Percentiles rank a stretch among this genome's conserved stretches.
Conservation (phyloP, 2,797 vertebrate species). For the Eidolon dupreanum region DNA sequence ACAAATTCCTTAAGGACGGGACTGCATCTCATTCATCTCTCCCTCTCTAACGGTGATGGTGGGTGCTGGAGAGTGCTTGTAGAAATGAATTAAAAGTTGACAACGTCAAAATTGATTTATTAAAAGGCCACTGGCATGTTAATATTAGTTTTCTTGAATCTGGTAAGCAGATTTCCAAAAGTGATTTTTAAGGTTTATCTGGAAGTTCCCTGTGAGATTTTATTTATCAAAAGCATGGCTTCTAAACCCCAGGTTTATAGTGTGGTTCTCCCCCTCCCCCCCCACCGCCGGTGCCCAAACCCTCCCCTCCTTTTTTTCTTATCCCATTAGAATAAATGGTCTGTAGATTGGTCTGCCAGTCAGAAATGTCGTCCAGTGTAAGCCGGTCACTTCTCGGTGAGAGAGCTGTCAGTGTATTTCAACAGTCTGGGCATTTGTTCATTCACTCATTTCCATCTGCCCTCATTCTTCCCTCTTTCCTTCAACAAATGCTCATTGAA, state of each 20-base stretch:
- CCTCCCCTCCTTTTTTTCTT: background rate
- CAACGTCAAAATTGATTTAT: background rate
- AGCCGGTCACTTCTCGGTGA: background rate
- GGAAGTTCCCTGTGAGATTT: background rate
- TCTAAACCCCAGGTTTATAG: background rate
- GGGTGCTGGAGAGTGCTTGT: background rate
- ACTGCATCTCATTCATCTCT: background rate
- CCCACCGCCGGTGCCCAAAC: fast-evolving
- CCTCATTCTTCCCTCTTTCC: background rate
- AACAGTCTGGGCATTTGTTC: background rate
- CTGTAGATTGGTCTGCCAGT: background rate
- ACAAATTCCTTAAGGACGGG: background rate
- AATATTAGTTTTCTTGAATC: slow-evolving; percentile 4
- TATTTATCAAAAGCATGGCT: background rate
- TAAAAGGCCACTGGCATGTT: background rate
- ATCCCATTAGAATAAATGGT: background rate
- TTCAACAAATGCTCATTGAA: background rate
- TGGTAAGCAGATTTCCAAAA: background rate
- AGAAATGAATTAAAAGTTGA: background rate
- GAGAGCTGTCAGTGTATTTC: background rate
- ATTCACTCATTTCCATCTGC: background rate
- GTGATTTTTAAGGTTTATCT: slow-evolving; percentile 19
- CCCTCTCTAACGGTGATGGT: background rate
- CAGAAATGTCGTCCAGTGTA: background rate
- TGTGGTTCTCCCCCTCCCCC: fast-evolving